Evolutionary conservation across 2,888 invertebrate genomes (phyloP), one percentile per base, ranked within the genome.

Genomic region (Smittia sp.): DNA sequence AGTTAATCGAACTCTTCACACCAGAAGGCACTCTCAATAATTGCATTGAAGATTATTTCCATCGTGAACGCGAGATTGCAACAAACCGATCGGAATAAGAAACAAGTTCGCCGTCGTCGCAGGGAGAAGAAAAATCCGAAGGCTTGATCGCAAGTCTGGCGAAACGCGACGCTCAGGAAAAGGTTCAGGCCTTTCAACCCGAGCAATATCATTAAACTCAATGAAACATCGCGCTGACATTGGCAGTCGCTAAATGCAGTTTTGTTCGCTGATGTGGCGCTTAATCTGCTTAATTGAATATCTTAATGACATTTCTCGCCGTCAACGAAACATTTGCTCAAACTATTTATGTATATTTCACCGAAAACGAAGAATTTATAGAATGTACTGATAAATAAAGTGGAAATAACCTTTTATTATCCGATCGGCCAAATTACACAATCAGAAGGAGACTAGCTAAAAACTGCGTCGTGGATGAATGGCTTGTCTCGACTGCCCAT

Each of bases 21-120:
- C 68, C 68, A 66, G 66, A 66, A 66, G 66, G 66, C 66, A 66
- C 68, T 68, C 41, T 24, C 68, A 68, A 46, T 68, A 68, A 68
- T 68, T 46, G 13, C 68, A 68, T 68, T 22, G 68, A 68, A 41
- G 68, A 68, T 68, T 24, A 39, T 68, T 68, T 38, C 24, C 46
- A 68, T 41, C 41, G 13, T 68, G 20, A 58, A 58, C 22, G 22
- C 6, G 58, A 58, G 11, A 0, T 41, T 67, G 67, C 67, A n/a
- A 6, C 32, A 66, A 66, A 32, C 15, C 25, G 32, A 66, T 66
- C 38, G 15, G 15, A 27, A n/a, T 6, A 32, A 65, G 27, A 65
- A n/a, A 65, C 27, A 32, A 24, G 63, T n/a, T 24, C 63, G 38
- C 7, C 7, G 11, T 38, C 38, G 25, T 13, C 13, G 15, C 15